phyloP scores from a whole-genome alignment of 2,888 invertebrate genomes.

The Mythimna pallens region DNA sequence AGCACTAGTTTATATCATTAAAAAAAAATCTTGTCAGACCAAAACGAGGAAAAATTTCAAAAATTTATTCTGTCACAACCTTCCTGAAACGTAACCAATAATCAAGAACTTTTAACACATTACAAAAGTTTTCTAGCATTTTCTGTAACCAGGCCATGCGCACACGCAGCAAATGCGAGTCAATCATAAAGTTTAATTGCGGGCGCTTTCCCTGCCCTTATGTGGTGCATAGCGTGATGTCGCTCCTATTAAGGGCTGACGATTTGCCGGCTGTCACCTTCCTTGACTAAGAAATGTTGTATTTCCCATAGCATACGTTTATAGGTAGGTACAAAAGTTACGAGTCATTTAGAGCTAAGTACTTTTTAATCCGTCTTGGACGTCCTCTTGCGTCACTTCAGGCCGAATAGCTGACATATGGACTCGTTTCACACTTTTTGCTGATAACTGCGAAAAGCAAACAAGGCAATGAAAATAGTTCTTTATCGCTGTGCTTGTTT shows the following conservation, averaged over 20 bases:
- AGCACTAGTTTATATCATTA: no score
- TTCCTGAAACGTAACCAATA: slow-evolving; percentile 13
- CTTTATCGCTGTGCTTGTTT: no score
- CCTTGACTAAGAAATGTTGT: slow-evolving; percentile 61
- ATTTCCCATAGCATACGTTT: slow-evolving; percentile 55
- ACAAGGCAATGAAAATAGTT: no score
- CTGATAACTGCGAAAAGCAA: no score
- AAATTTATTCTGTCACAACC: neutral
- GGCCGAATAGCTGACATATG: neutral
- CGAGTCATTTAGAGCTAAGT: slow-evolving; percentile 36
- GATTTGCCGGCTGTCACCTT: slow-evolving; percentile 75
- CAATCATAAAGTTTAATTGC: slow-evolving; percentile 80
- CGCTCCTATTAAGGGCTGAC: slow-evolving; percentile 76
- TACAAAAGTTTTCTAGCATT: slow-evolving; percentile 16
- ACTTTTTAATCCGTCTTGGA: slow-evolving; percentile 17
- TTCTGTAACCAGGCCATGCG: slow-evolving; percentile 53
- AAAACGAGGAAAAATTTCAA: no score
- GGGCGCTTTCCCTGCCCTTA: slow-evolving; percentile 79
- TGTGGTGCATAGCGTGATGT: slow-evolving; percentile 72
- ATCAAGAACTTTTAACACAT: slow-evolving; percentile 12
- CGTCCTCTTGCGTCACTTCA: slow-evolving; percentile 9
- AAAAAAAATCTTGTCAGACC: no score
- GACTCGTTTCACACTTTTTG: neutral
- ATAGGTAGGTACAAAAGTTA: slow-evolving; percentile 50
- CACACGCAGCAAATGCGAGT: slow-evolving; percentile 72